These are phyloP conservation scores for Pyxicephalus adspersus DNA, from an alignment of 2,113 vertebrate genomes.

Conservation along the genomic window DNA sequence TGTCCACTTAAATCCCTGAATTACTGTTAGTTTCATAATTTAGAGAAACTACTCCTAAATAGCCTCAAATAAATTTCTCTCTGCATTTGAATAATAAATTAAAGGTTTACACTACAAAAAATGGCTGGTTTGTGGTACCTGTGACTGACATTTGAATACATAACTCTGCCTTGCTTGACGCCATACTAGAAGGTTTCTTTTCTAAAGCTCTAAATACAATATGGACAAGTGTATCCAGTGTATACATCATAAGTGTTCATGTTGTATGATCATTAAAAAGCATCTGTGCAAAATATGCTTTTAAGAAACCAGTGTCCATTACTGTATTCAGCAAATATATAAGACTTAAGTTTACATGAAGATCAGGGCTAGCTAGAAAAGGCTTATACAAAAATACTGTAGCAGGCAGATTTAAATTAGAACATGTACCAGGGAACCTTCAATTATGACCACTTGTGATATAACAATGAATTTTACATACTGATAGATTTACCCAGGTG, in stretches of 20 bases:
- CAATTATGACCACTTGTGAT: slow-evolving; percentile 57
- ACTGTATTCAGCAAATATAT: slow-evolving; percentile 66
- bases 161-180: slow-evolving; percentile 14
- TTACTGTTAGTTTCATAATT: slow-evolving; percentile 48
- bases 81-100: slow-evolving; percentile 38
- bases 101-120: slow-evolving; percentile 31
- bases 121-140: slow-evolving; percentile 36
- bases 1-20: slow-evolving; percentile 54
- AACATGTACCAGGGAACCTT: slow-evolving; percentile 12
- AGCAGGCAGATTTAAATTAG: slow-evolving; percentile 36
- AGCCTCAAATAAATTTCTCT: slow-evolving; percentile 26
- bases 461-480: slow-evolving; percentile 55
- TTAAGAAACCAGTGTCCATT: slow-evolving; percentile 81
- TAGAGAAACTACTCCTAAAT: slow-evolving; percentile 38
- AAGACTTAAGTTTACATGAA: slow-evolving; percentile 59
- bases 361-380: slow-evolving; percentile 53
- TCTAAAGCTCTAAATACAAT: slow-evolving; percentile 55
- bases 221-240: slow-evolving; percentile 78
- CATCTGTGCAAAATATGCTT: slow-evolving; percentile 82
- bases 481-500: slow-evolving; percentile 26
- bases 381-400: slow-evolving; percentile 51
- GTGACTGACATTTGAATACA: neutral
- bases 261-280: slow-evolving; percentile 68
- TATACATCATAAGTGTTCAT: slow-evolving; percentile 72
- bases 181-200: slow-evolving; percentile 22